Evolutionary conservation across 1,140 invertebrate species (phyloP), one percentile per base, ranked within the genome.

Genomic region (Proctacanthus coquilletti): DNA sequence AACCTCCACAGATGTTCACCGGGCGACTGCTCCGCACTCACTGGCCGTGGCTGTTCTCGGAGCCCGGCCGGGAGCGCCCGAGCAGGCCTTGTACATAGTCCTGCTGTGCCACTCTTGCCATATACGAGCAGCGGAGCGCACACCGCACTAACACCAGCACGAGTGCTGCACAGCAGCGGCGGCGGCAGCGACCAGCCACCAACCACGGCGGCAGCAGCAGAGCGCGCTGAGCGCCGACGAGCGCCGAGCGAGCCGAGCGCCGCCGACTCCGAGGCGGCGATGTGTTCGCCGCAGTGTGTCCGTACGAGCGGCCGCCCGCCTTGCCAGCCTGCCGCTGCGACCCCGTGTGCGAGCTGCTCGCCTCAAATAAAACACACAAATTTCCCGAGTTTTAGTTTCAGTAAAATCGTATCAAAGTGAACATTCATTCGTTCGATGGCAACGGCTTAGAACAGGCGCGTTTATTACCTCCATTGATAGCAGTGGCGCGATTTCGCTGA

Each of bases 361-460:
- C n/a, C n/a, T n/a, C n/a, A n/a, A n/a, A n/a, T n/a, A n/a, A n/a
- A 33, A 11, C 31, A n/a, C n/a, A n/a, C n/a, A n/a, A n/a, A n/a
- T n/a, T n/a, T n/a, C n/a, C n/a, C n/a, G n/a, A 15, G 10, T 15
- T 36, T 36, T 21, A 36, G 35, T 25, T 23, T 23, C 18, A 21
- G 35, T n/a, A 38, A 18, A 25, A 27, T 38, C 37, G 37, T 32
- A 30, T 31, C 19, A 30, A 18, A 31, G 37, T 31, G 37, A 31
- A 31, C 51, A 36, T 36, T 47, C 55, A 59, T 59, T 59, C 56
- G 56, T 53, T 56, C 51, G 49, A 56, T 48, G 53, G 52, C 56
- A 55, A 52, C 56, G 53, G 56, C 47, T 59, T 55, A 54, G 53
- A 52, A 58, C 50, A 59, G 56, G 56, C 56, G 56, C 56, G 56